Evolutionary conservation across 2,797 vertebrate species (phyloP).

Genomic region (Vipera ursinii): DNA sequence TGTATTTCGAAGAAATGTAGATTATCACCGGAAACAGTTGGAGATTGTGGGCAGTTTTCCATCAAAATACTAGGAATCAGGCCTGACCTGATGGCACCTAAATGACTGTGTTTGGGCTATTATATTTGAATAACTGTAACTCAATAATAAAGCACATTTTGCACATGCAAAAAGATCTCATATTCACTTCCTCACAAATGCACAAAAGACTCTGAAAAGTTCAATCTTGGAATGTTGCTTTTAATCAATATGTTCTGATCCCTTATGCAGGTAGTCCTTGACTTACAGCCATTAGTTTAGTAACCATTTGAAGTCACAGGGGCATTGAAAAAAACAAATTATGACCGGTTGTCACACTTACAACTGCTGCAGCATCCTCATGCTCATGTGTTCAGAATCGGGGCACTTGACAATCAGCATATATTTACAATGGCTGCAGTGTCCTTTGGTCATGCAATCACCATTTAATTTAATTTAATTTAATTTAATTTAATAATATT

Average conservation of each 20-base stretch:
- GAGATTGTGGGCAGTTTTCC: not conserved
- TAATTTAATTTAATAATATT: too few relatives aligned
- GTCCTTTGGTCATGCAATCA: not conserved
- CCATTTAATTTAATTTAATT: too few relatives aligned
- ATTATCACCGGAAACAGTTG: not conserved
- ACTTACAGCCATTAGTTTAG: not conserved
- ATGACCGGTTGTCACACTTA: not conserved
- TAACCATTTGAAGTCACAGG: not conserved
- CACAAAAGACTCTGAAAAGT: not conserved
- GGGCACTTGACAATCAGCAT: not conserved
- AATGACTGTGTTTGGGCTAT: not conserved
- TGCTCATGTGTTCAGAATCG: not conserved
- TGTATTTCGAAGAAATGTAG: not conserved
- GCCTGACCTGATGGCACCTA: not conserved
- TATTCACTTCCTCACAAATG: not conserved
- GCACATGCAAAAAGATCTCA: not conserved
- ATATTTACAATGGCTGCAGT: not conserved
- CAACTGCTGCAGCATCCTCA: not conserved
- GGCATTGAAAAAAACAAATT: not conserved
- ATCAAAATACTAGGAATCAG: not conserved
- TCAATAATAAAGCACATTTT: not conserved
- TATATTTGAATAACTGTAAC: not conserved
- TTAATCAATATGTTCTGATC: not conserved
- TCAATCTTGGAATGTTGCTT: not conserved
- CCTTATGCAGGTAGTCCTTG: not conserved